Evolutionary conservation across 2,888 invertebrate species (phyloP).

Genomic region (Heliconius cydno): DNA sequence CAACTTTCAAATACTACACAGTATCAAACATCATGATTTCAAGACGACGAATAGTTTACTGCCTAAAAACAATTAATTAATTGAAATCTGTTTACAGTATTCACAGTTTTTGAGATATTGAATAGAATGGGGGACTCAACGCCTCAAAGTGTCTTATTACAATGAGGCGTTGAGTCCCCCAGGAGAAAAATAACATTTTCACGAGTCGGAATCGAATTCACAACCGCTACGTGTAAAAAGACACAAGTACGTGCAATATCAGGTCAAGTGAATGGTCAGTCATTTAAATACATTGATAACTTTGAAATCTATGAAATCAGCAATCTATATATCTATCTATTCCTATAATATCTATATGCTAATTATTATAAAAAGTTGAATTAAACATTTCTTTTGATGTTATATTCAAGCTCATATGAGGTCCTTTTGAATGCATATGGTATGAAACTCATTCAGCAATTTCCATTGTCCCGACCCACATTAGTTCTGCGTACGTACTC

Average conservation of each 20-base stretch:
- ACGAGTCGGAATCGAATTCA: background rate
- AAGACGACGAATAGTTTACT: background rate
- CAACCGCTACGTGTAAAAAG: background rate
- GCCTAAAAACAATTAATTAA: background rate
- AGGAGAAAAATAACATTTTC: background rate
- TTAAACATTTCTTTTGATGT: conserved; percentile 19
- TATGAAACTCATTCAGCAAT: conserved; percentile 49
- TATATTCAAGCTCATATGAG: conserved; percentile 35
- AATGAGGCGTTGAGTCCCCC: background rate
- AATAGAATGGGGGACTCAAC: background rate
- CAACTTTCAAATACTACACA: conserved; percentile 20
- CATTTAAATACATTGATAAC: background rate
- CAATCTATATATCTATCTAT: too few species aligned
- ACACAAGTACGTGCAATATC: background rate
- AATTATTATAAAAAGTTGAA: background rate
- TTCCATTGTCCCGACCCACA: conserved; percentile 38
- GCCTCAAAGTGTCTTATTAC: background rate
- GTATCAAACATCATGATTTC: conserved; percentile 1
- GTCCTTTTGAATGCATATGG: conserved; percentile 47
- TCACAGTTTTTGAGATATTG: background rate
- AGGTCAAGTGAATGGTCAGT: background rate
- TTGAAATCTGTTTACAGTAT: background rate
- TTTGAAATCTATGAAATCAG: background rate
- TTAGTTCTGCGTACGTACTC: conserved; percentile 31
- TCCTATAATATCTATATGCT: background rate